Conservation (phyloP, 2,797 vertebrate genomes). For the Cirrhinus molitorella region DNA sequence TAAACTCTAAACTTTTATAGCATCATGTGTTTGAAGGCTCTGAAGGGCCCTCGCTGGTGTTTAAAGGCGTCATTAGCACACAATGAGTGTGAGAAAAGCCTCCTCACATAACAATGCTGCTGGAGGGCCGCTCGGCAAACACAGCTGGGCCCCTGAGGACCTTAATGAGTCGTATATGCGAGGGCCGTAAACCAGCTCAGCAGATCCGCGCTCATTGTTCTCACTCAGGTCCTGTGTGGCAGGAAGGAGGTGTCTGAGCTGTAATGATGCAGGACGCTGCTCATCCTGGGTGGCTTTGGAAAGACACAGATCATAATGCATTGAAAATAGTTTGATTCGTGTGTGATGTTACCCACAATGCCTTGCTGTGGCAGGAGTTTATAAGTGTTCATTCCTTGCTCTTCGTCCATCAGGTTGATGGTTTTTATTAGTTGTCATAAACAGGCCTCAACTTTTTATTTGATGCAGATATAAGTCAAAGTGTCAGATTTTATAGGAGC, state of each 20-base stretch:
- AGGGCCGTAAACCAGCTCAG: constrained; percentile 60
- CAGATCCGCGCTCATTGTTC: constrained; percentile 32
- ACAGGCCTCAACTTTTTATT: not conserved
- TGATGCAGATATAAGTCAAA: not conserved
- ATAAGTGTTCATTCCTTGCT: not conserved
- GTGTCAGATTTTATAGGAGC: not conserved
- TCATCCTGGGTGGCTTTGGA: constrained; percentile 69
- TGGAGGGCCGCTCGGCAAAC: constrained; percentile 81
- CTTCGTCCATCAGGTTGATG: not conserved
- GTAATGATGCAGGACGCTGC: constrained; percentile 72
- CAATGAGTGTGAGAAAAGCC: constrained; percentile 72
- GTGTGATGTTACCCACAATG: not conserved
- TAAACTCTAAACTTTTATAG: not conserved
- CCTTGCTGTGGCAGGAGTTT: not conserved
- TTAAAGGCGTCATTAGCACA: constrained; percentile 58
- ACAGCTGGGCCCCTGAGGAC: constrained; percentile 81
- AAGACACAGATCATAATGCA: not conserved
- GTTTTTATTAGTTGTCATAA: constrained; percentile 5
- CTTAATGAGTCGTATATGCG: constrained; percentile 82
- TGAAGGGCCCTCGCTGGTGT: constrained; percentile 30
- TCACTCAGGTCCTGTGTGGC: constrained; percentile 30
- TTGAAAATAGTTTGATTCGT: not conserved
- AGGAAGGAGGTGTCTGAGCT: constrained; percentile 52
- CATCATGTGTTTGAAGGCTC: not conserved
- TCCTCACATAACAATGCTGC: constrained; percentile 82